phyloP scores from a whole-genome alignment of 1,140 invertebrate genomes.

The Telenomus remus region DNA sequence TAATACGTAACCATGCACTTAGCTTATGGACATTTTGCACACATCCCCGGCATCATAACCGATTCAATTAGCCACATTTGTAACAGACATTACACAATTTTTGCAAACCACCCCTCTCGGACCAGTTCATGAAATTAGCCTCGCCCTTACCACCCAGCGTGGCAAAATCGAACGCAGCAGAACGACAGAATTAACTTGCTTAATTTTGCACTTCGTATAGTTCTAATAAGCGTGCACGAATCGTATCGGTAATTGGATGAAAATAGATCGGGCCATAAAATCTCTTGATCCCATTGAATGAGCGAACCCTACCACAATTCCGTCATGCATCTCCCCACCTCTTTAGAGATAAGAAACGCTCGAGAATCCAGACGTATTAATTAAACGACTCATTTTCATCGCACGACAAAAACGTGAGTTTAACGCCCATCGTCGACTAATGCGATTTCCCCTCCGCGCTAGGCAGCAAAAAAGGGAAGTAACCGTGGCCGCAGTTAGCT shows the following conservation, averaged over 20 bases:
- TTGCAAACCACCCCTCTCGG: no score
- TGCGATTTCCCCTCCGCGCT: constrained; percentile 61
- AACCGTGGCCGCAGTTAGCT: constrained; percentile 40
- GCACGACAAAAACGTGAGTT: constrained; percentile 72
- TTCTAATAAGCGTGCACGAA: no score
- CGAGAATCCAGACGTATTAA: constrained; percentile 73
- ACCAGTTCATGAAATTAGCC: no score
- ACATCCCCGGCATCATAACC: constrained; percentile 17
- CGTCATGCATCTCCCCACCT: constrained; percentile 46
- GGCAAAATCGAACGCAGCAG: no score
- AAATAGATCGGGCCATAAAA: constrained; percentile 49
- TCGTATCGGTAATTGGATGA: constrained; percentile 49
- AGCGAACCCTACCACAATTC: constrained; percentile 25
- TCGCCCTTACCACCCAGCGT: no score
- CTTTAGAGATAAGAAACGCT: constrained; percentile 58
- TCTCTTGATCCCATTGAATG: constrained; percentile 43
- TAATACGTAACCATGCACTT: constrained; percentile 33
- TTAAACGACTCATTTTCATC: constrained; percentile 76
- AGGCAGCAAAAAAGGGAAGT: constrained; percentile 46
- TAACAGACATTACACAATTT: background rate
- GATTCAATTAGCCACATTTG: no score
- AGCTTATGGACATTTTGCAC: constrained; percentile 27
- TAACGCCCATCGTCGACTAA: constrained; percentile 74
- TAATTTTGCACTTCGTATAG: no score
- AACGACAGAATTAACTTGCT: no score